These are phyloP conservation scores for Leptopilina myrica DNA, from an alignment of 2,888 invertebrate genomes.

Conservation along the genomic window DNA sequence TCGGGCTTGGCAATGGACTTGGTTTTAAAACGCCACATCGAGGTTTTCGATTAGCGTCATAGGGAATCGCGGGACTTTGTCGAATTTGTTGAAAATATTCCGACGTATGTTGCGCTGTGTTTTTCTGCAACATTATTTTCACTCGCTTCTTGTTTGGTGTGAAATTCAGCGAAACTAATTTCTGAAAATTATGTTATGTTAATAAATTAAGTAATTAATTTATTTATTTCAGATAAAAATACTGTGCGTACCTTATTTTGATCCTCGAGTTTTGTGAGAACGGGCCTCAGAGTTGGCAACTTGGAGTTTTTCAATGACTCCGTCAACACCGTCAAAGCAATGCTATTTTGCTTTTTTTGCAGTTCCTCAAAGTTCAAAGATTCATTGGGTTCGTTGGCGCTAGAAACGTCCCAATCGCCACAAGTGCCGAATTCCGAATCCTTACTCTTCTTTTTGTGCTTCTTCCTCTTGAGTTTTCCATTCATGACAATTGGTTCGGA, in stretches of 20 bases:
- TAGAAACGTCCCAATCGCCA: constrained; percentile 43
- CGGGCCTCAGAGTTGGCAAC: constrained; percentile 57
- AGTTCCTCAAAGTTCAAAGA: constrained; percentile 16
- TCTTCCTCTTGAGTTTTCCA: constrained; percentile 34
- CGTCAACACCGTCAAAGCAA: constrained; percentile 10
- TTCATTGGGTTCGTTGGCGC: constrained; percentile 15
- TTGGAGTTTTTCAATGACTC: constrained; percentile 48
- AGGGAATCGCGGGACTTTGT: constrained; percentile 86
- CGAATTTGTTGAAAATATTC: constrained; percentile 86
- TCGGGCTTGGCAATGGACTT: constrained; percentile 82
- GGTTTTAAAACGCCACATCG: constrained; percentile 86
- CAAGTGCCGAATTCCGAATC: neutral
- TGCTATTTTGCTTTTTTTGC: constrained; percentile 8
- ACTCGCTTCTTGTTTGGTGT: constrained; percentile 80
- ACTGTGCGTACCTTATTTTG: constrained; percentile 57
- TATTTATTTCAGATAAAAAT: constrained; percentile 5
- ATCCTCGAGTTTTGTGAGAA: constrained; percentile 60
- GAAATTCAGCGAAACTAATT: too few species aligned
- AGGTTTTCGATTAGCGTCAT: constrained; percentile 84
- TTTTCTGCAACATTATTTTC: constrained; percentile 84
- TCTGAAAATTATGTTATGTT: too few species aligned
- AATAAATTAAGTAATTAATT: too few species aligned
- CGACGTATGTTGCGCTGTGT: constrained; percentile 84
- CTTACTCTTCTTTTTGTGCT: constrained; percentile 14
- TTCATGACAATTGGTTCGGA: neutral